Conservation (phyloP, 2,113 vertebrate species). For the Mirounga angustirostris region DNA sequence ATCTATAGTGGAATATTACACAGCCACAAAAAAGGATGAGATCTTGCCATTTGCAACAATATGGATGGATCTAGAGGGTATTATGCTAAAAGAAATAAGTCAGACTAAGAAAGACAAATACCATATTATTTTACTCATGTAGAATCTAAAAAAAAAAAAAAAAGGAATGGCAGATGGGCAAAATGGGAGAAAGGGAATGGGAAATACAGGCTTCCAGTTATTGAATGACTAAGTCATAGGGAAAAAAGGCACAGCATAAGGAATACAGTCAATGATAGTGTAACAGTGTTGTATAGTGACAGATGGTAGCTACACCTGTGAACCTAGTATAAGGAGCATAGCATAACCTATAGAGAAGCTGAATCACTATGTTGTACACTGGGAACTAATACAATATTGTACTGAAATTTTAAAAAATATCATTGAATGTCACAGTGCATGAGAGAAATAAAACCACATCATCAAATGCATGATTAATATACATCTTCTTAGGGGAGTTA, state of each 20-base stretch:
- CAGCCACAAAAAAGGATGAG: background rate
- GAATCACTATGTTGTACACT: background rate
- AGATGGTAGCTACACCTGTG: background rate
- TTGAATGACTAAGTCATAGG: background rate
- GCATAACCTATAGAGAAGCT: background rate
- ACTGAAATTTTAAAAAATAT: background rate
- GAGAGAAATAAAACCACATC: background rate
- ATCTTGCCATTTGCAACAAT: background rate
- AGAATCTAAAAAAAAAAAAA: background rate
- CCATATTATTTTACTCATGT: background rate
- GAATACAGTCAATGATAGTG: background rate
- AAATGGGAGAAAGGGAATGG: background rate
- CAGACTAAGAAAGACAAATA: background rate
- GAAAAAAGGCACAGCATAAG: background rate
- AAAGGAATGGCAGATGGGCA: background rate
- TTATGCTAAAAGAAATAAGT: background rate
- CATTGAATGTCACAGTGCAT: background rate
- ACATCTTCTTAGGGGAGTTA: background rate
- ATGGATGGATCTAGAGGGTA: background rate
- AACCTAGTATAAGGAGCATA: background rate
- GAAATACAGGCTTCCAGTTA: background rate
- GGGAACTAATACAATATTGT: background rate
- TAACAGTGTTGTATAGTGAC: background rate
- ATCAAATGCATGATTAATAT: background rate
- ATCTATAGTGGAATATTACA: background rate